phyloP scores from a whole-genome alignment of 2,888 invertebrate genomes.

The Notodonta dromedarius region DNA sequence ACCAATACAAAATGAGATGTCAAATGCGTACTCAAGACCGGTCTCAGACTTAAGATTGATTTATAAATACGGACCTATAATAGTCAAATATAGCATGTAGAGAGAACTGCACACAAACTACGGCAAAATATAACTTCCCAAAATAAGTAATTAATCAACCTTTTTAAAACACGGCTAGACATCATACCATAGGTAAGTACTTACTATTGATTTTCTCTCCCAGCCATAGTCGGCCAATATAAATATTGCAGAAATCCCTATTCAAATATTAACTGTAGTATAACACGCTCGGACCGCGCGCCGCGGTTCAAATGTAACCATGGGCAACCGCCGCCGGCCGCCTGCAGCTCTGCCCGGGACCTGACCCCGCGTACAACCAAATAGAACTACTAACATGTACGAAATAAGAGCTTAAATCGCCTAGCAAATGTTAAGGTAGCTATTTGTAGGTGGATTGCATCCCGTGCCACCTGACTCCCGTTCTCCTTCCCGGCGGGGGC shows the following conservation, averaged over 20 bases:
- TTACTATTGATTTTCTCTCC: constrained; percentile 54
- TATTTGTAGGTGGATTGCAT: constrained; percentile 57
- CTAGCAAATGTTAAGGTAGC: constrained; percentile 28
- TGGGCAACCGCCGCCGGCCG: constrained; percentile 56
- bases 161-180: constrained; percentile 12
- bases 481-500: constrained; percentile 36
- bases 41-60: too few species aligned
- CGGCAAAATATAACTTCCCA: neutral
- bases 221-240: constrained; percentile 47
- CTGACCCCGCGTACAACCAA: constrained; percentile 26
- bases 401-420: constrained; percentile 44
- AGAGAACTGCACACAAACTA: neutral
- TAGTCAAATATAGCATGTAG: too few species aligned
- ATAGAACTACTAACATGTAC: constrained; percentile 27
- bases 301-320: constrained; percentile 56
- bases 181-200: constrained; percentile 34
- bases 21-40: too few species aligned
- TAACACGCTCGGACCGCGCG: constrained; percentile 55
- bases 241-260: constrained; percentile 60
- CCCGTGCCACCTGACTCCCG: constrained; percentile 56
- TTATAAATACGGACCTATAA: too few species aligned
- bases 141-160: neutral
- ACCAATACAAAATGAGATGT: too few species aligned
- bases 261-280: constrained; percentile 65
- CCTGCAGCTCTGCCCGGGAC: constrained; percentile 45